Conservation (phyloP, 2,888 invertebrate species). For the Odiellus spinosus region DNA sequence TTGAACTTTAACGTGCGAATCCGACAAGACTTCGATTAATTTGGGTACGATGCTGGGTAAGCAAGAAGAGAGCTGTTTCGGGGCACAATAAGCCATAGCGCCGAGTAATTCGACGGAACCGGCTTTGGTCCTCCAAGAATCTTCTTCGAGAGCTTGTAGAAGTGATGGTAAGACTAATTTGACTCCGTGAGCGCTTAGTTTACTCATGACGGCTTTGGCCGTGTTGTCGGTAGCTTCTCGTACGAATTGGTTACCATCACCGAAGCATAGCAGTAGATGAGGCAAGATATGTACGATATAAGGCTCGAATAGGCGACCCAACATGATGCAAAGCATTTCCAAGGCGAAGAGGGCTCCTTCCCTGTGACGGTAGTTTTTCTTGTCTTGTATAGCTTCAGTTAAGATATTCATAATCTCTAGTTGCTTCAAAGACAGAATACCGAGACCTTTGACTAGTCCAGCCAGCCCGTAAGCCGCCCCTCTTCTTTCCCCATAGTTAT, state of each 20-base stretch:
- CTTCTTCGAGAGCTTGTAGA: constrained; percentile 82
- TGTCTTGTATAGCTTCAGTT: constrained; percentile 85
- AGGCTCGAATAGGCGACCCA: constrained; percentile 94
- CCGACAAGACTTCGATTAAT: constrained; percentile 76
- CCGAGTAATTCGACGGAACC: constrained; percentile 90
- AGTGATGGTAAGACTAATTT: constrained; percentile 89
- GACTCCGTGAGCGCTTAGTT: constrained; percentile 90
- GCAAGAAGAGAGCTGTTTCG: constrained; percentile 93
- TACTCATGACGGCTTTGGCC: constrained; percentile 77
- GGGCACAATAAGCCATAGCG: constrained; percentile 98
- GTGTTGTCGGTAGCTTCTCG: constrained; percentile 92
- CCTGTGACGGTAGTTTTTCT: constrained; percentile 82
- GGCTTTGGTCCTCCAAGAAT: constrained; percentile 96
- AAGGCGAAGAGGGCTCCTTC: constrained; percentile 95
- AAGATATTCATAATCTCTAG: constrained; percentile 87
- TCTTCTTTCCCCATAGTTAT: constrained; percentile 78
- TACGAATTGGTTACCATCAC: constrained; percentile 84
- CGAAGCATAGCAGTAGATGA: constrained; percentile 83
- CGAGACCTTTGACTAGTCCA: constrained; percentile 86
- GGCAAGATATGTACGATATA: constrained; percentile 96
- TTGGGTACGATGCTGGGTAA: constrained; percentile 96
- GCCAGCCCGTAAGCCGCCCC: constrained; percentile 97
- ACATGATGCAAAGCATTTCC: constrained; percentile 85
- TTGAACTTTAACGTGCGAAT: constrained; percentile 93
- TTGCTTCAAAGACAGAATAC: constrained; percentile 85